Base-by-base conservation (phyloP, 2,113 vertebrate species). In the Eclectus roratus region DNA sequence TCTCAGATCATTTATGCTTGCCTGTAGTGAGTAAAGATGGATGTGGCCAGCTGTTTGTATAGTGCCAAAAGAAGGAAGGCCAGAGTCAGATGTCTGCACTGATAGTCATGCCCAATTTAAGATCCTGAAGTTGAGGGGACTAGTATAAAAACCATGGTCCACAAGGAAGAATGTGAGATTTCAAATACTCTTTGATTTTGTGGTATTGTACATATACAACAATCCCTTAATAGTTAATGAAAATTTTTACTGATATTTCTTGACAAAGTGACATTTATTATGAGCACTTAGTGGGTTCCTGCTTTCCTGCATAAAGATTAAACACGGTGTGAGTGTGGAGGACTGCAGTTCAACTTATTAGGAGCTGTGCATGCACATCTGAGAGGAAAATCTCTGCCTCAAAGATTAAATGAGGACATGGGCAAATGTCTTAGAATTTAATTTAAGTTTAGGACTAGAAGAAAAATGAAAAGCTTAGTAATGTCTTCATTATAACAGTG, bases 391-490 rank as follows among this genome's bases (percentile, higher is more conserved):
- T 86, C 41, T 88, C 58, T 86, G 47, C 56, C 56, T 88, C 44
- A 70, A 84, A 95, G 94, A 94, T 93, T 89, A 96, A 97, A 89
- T 86, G 69, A 95, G 84, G 79, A 89, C 52, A 50, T 65, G 61
- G 44, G 46, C 49, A 96, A 94, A 95, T 91, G 86, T 79, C 79
- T 91, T 66, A 55, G 81, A 94, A 96, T 94, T 80, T 93, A 94
- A 97, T 95, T 96, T 91, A 89, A 63, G 80, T 89, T 91, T 49
- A 17, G 61, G 43, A 58, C 72, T 87, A 73, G 78, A 85, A 84
- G 73, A 95, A 91, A 97, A 93, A 95, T 88, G 41, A 91, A 97
- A 94, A 95, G 65, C 72, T 88, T 86, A 80, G 69, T 79, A 97
- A 96, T 96, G 69, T 74, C 86, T 95, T 92, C 89, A 96, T 97